phyloP scores from a whole-genome alignment of 2,113 vertebrate genomes.

The Leiothrix lutea region DNA sequence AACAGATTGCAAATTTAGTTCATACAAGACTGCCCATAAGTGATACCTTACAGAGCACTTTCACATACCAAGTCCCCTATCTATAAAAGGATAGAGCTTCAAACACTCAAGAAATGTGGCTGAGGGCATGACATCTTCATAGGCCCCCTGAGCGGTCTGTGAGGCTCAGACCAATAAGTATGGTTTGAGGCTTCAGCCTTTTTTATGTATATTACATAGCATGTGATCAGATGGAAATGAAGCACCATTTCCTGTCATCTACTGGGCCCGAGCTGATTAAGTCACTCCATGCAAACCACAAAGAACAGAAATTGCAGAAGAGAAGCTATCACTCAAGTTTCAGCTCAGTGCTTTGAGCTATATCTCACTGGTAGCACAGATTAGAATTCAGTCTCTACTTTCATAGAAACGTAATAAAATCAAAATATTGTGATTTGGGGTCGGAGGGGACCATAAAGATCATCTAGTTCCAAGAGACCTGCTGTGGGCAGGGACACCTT shows the following conservation, averaged over 20 bases:
- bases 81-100: neutral
- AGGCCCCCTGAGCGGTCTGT: neutral
- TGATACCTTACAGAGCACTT: neutral
- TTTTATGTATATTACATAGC: neutral
- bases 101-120: neutral
- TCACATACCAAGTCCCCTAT: neutral
- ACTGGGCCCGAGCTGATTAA: neutral
- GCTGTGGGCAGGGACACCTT: neutral
- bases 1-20: slow-evolving; percentile 15
- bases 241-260: neutral
- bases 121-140: neutral
- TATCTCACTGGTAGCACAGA: neutral
- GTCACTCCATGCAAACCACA: neutral
- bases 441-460: neutral
- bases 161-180: neutral
- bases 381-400: neutral
- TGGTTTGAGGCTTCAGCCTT: neutral
- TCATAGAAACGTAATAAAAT: neutral
- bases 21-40: neutral
- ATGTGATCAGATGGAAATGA: neutral
- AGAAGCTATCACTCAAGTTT: neutral
- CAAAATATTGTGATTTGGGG: neutral
- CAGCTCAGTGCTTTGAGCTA: neutral
- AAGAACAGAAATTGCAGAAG: neutral
- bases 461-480: neutral